A percentile compares a stretch with the other conserved stretches of the same genome.
phyloP scores from a whole-genome alignment of 2,797 vertebrate species.

The Brachyalestes nurse region DNA sequence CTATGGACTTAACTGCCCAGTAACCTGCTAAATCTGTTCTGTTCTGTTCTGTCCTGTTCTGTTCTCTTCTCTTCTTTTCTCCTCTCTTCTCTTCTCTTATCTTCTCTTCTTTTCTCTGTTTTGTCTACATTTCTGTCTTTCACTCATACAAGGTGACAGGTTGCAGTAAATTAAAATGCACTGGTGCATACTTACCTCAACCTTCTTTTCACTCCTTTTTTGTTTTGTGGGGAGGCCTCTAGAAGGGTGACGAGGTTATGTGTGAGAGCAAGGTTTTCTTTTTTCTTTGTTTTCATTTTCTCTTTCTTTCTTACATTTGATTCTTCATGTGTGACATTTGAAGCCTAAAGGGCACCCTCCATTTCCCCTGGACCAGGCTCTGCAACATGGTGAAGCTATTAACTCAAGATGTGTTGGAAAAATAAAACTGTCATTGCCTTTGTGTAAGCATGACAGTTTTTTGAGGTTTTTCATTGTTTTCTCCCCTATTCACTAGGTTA shows the following conservation, averaged over 20 bases:
- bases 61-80: not conserved
- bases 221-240: slow-evolving; percentile 62
- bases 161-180: slow-evolving; percentile 69
- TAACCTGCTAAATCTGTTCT: not conserved
- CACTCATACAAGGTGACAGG: slow-evolving; percentile 45
- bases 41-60: too few relatives aligned
- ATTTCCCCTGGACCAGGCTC: slow-evolving; percentile 57
- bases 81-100: not conserved
- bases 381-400: slow-evolving; percentile 66
- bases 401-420: slow-evolving; percentile 43
- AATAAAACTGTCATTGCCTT: slow-evolving; percentile 4
- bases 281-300: slow-evolving; percentile 19
- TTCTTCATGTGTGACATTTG: slow-evolving; percentile 69
- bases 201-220: slow-evolving; percentile 48
- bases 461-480: not conserved
- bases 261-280: slow-evolving; percentile 62
- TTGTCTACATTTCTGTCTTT: slow-evolving; percentile 22
- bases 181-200: slow-evolving; percentile 74
- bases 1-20: slow-evolving; percentile 70
- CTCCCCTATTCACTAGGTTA: slow-evolving; percentile 81
- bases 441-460: too few relatives aligned
- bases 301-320: slow-evolving; percentile 42
- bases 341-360: slow-evolving; percentile 58
- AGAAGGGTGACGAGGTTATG: slow-evolving; percentile 71
- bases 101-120: slow-evolving; percentile 51